A percentile compares a stretch with the other conserved stretches of the same genome.
Conservation (phyloP, 1,140 invertebrate genomes). For the Campoletis sonorensis region DNA sequence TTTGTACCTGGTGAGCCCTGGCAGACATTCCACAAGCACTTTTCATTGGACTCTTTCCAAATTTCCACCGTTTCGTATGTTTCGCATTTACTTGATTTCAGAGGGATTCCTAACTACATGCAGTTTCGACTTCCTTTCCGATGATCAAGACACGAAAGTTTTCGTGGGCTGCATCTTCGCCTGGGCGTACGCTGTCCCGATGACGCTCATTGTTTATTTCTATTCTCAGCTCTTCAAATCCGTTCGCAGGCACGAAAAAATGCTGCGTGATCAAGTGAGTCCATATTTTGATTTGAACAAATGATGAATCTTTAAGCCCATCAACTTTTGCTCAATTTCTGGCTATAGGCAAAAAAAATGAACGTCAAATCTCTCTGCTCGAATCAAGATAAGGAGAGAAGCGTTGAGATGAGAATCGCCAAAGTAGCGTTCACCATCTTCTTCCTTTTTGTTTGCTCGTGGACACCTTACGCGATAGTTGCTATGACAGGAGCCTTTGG, state of each 20-base stretch:
- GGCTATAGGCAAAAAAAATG: conserved; percentile 85
- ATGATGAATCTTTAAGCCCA: too few relatives aligned
- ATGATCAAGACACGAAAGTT: conserved; percentile 82
- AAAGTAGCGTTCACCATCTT: conserved; percentile 88
- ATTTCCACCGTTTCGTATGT: background rate
- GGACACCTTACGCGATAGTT: conserved; percentile 86
- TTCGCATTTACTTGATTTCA: conserved; percentile 68
- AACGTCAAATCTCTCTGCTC: conserved; percentile 86
- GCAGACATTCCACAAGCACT: background rate
- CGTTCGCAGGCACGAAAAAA: conserved; percentile 85
- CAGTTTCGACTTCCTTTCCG: conserved; percentile 85
- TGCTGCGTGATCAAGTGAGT: conserved; percentile 81
- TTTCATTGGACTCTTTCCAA: background rate
- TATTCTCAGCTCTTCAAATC: conserved; percentile 85
- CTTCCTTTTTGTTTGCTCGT: conserved; percentile 84
- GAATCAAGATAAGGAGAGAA: conserved; percentile 82
- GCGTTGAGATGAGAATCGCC: conserved; percentile 84
- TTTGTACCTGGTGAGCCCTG: conserved; percentile 81
- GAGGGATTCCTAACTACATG: conserved; percentile 88
- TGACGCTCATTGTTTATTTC: conserved; percentile 82
- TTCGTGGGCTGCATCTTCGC: conserved; percentile 83
- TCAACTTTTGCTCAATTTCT: background rate
- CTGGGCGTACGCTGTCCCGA: conserved; percentile 84
- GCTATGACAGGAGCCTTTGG: conserved; percentile 85
- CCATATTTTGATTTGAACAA: background rate